Base-by-base conservation (phyloP, 1,140 invertebrate genomes). In the Samia ricini region DNA sequence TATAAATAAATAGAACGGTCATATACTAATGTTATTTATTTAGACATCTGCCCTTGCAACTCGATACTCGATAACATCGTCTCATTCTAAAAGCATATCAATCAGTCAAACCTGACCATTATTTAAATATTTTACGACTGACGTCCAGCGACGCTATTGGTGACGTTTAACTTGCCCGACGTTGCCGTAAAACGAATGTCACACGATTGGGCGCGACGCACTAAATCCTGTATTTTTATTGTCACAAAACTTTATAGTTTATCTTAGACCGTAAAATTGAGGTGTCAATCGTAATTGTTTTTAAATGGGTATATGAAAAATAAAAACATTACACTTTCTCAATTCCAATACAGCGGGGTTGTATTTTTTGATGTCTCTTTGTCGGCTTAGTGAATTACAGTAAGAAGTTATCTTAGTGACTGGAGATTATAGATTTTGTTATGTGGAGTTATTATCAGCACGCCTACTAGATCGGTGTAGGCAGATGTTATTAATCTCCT, bases 111-210 rank as follows among this genome's bases (percentile, higher is more conserved):
- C 21, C 15, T 21, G 51, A 21, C 12, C 76, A 72, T 83, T 79
- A 80, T 80, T 83, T 83, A 79, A 75, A 75, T 76, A 76, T 66
- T 83, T 83, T 80, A 83, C 75, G 81, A 76, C 20, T 60, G 62
- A 71, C 66, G 64, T 54, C 71, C 72, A 56, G 64, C 61, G n/a
- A n/a, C n/a, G 56, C 68, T 68, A 83, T 80, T 81, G 81, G 81
- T 74, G 79, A 74, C 68, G 68, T 62, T 57, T 57, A 15, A 21
- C 62, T 19, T 54, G 49, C 29, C 56, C 51, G 42, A 55, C 36
- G 48, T 8, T 36, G 33, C 49, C 61, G 66, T 74, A 74, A 74
- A 74, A 56, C 64, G 70, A 23, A n/a, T 51, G 61, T 49, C 64
- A 49, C 63, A 56, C 60, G 55, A 74, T 74, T 74, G 72, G 72